Evolutionary conservation across 2,113 vertebrate genomes (phyloP).

Genomic region (Onychorhynchus coronatus): DNA sequence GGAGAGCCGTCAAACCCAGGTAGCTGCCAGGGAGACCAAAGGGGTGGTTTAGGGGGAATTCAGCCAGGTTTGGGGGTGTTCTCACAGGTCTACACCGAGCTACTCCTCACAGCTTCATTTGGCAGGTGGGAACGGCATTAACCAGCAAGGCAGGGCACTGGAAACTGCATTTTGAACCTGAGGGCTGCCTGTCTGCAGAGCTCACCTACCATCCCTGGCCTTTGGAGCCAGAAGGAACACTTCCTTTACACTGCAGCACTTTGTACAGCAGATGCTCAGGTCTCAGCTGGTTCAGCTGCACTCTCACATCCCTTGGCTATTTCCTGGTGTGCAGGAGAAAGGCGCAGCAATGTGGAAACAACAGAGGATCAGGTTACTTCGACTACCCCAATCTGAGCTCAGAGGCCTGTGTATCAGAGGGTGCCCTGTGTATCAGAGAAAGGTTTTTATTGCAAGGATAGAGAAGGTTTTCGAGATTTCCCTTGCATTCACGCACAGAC

Average conservation of each 20-base stretch:
- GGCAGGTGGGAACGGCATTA: not conserved
- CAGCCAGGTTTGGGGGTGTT: not conserved
- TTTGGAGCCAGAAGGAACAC: not conserved
- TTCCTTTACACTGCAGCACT: not conserved
- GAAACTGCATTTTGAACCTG: not conserved
- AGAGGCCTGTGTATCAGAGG: not conserved
- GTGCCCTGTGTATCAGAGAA: not conserved
- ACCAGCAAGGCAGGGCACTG: not conserved
- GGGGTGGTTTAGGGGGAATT: not conserved
- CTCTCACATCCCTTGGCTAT: not conserved
- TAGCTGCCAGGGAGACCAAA: not conserved
- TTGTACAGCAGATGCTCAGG: not conserved
- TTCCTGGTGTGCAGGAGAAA: not conserved
- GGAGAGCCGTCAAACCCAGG: not conserved
- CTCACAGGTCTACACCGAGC: not conserved
- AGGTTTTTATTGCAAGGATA: not conserved
- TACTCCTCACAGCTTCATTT: not conserved
- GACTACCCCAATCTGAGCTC: not conserved
- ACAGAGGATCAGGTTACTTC: not conserved
- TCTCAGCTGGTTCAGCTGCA: not conserved
- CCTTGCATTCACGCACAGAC: not conserved
- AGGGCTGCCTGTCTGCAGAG: not conserved
- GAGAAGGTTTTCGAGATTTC: not conserved
- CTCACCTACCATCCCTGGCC: not conserved
- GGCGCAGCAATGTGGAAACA: not conserved